Base-by-base conservation (phyloP, 2,888 invertebrate genomes). In the Stenolophus ochropezus region DNA sequence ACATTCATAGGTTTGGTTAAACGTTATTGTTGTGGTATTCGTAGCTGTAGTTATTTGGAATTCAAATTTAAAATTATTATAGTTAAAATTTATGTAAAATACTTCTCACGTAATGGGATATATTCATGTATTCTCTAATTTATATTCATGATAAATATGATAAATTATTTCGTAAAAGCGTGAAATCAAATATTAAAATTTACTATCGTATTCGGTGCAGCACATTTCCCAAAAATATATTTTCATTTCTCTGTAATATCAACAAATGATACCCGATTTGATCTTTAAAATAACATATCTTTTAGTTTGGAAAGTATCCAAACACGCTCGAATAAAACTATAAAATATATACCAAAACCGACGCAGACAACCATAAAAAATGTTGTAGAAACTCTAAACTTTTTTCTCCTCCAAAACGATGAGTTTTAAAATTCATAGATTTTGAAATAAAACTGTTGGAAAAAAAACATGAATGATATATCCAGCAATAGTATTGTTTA, bases 221-320 rank as follows among this genome's bases (percentile, higher is more conserved):
- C 33, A 69, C 18, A 69, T n/a, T 69, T 69, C 33, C 33, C 16
- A 33, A 33, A 69, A 25, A 69, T 69, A 69, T 69, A 33, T 33
- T 69, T 69, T 27, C 61, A 65, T 65, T 27, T 25, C 4, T 6
- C 25, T 65, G 14, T 4, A 16, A 33, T 18, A 33, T 69, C 25
- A 14, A 61, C 61, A 61, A 61, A 61, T 61, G 61, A 11, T 61
- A n/a, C 14, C 23, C n/a, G 61, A 11, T 14, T n/a, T 61, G 61
- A 61, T 61, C 42, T 8, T 69, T 47, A 47, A 47, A 23, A 73
- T 73, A 49, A 73, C 47, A 14, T 20, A 47, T 73, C 49, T 73
- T 47, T 16, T 4, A 73, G 49, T 73, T 73, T 73, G 73, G 73
- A 73, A 73, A 21, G 47, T 49, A 11, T 73, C 73, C 73, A 73